Percentiles rank a stretch among this genome's conserved stretches.
phyloP scores from a whole-genome alignment of 2,888 invertebrate genomes.

The Platerodrilus igneus region DNA sequence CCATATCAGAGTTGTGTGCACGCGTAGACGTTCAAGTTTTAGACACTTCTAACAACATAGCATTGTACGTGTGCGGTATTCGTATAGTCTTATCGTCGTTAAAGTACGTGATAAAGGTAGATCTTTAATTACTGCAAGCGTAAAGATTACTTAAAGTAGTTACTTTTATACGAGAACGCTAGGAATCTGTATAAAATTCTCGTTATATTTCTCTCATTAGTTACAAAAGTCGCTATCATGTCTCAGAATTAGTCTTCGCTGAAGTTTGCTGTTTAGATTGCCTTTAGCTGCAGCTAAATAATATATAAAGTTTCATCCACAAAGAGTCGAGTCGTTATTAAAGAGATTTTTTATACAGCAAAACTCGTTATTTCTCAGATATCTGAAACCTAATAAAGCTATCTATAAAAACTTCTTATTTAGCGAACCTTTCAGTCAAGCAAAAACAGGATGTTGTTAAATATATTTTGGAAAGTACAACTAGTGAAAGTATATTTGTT shows the following conservation, averaged over 20 bases:
- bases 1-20: conserved; percentile 33
- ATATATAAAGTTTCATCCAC: too few species aligned
- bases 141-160: too few species aligned
- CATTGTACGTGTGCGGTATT: conserved; percentile 31
- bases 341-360: too few species aligned
- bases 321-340: too few species aligned
- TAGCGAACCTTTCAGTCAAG: too few species aligned
- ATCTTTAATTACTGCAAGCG: conserved; percentile 24
- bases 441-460: too few species aligned
- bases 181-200: conserved; percentile 12
- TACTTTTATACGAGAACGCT: too few species aligned
- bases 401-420: too few species aligned
- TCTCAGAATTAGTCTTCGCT: conserved; percentile 19
- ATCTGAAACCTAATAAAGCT: too few species aligned
- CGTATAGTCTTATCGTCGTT: conserved; percentile 29
- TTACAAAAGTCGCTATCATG: conserved; percentile 28
- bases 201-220: conserved; percentile 31
- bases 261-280: conserved; percentile 24
- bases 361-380: too few species aligned
- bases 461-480: conserved; percentile 18
- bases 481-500: conserved; percentile 19
- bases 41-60: conserved; percentile 28
- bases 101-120: conserved; percentile 25
- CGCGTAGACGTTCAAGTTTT: conserved; percentile 36
- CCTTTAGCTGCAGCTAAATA: conserved; percentile 27